A percentile compares a stretch with the other conserved stretches of the same genome.
Conservation (phyloP, 2,797 vertebrate species). For the Aulostomus chinensis region DNA sequence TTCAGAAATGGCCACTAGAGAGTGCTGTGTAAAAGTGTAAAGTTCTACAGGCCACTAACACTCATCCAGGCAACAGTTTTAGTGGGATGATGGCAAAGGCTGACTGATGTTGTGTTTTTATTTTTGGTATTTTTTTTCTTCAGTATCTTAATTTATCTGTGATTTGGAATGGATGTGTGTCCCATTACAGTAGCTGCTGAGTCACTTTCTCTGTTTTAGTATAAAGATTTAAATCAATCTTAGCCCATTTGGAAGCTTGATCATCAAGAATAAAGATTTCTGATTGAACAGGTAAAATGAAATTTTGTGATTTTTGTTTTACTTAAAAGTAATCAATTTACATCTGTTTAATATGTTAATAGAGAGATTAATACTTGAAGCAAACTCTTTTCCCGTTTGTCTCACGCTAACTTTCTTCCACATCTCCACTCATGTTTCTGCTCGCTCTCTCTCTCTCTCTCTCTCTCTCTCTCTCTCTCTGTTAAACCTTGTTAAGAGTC, state of each 20-base stretch:
- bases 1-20: slow-evolving; percentile 72
- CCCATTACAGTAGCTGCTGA: slow-evolving; percentile 33
- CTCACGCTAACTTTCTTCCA: background rate
- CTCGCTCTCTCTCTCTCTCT: too few species aligned
- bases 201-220: slow-evolving; percentile 49
- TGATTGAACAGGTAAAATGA: slow-evolving; percentile 41
- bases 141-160: slow-evolving; percentile 50
- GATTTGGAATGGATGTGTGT: slow-evolving; percentile 50
- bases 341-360: too few species aligned
- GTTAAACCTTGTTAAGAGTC: background rate
- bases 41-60: slow-evolving; percentile 20
- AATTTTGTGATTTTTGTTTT: slow-evolving; percentile 49
- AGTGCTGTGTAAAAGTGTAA: slow-evolving; percentile 64
- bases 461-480: too few species aligned
- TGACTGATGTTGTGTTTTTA: slow-evolving; percentile 32
- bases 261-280: slow-evolving; percentile 70
- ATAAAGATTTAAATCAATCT: slow-evolving; percentile 41
- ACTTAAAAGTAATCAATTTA: background rate
- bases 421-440: too few species aligned
- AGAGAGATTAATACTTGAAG: too few species aligned
- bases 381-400: background rate
- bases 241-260: slow-evolving; percentile 52
- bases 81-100: slow-evolving; percentile 8
- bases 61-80: slow-evolving; percentile 17
- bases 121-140: slow-evolving; percentile 44